Base-by-base conservation (phyloP, 2,888 invertebrate genomes). In the Miltochrista miniata region DNA sequence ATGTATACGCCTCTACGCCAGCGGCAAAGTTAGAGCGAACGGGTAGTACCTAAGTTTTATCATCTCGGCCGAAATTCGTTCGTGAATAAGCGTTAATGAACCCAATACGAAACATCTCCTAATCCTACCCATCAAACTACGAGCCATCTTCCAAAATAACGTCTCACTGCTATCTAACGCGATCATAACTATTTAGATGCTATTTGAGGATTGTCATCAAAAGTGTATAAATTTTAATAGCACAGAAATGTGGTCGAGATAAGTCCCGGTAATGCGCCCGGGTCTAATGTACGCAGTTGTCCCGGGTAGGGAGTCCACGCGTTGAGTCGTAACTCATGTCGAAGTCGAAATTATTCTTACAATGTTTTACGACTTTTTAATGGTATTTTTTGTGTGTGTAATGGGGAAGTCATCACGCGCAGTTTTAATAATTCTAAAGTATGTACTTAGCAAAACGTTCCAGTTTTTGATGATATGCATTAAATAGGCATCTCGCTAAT, bases 151-250 rank as follows among this genome's bases (percentile, higher is more conserved):
- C 40, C 18, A 40, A 45, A 44, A 49, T 44, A 40, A 30, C 34
- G 35, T 45, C 31, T 13, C 8, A 10, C 15, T n/a, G 43, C 48
- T 50, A 51, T 40, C 54, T 43, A 24, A 50, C 40, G 36, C 34
- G 40, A 33, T 50, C 35, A 13, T 31, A 51, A 56, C 56, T 56
- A 62, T 63, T 54, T 50, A 44, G 48, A 48, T 54, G 52, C 37
- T 38, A 54, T 47, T 40, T 45, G 56, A 52, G 59, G 55, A 64
- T 57, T 59, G 54, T 64, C 68, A 65, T 67, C 65, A 58, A 38
- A 43, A 37, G 29, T 46, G 43, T 55, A 64, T 67, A 54, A 52
- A 59, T 56, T 58, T 54, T 57, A 65, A 59, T 59, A 45, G 40
- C 14, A 38, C 41, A 51, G 48, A 44, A 45, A 34, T 45, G 55